Conservation (phyloP, 2,797 vertebrate species). For the Hypotaenidia philippensis region DNA sequence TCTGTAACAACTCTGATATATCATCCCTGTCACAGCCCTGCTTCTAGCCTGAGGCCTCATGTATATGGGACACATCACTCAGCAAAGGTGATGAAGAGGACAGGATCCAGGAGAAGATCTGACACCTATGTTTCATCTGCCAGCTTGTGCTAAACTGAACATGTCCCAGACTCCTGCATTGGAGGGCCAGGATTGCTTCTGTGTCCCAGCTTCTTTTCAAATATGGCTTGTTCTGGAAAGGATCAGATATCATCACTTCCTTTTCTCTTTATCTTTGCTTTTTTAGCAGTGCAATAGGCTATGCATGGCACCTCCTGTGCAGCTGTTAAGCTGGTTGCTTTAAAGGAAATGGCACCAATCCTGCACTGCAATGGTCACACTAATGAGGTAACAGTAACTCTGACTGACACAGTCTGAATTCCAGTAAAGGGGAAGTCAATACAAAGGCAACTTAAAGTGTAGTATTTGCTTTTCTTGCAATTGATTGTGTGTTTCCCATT, state of each 20-base stretch:
- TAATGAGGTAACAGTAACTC: not conserved
- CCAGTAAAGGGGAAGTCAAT: slow-evolving; percentile 21
- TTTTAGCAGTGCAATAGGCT: not conserved
- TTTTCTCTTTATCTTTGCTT: not conserved
- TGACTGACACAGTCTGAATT: not conserved
- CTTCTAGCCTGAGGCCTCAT: not conserved
- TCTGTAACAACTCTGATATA: not conserved
- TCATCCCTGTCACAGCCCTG: not conserved
- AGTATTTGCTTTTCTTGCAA: slow-evolving; percentile 45
- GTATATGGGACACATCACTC: not conserved
- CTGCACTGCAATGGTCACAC: not conserved
- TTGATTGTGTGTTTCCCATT: slow-evolving; percentile 20
- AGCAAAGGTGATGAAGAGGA: not conserved
- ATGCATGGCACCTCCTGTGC: not conserved
- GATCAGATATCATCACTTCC: not conserved
- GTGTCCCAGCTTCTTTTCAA: not conserved
- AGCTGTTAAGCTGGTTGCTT: not conserved
- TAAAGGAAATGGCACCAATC: not conserved
- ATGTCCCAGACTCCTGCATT: rapidly evolving
- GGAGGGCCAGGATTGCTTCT: too few species aligned
- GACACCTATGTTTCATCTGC: rapidly evolving
- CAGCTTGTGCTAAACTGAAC: not conserved
- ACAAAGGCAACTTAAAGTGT: not conserved
- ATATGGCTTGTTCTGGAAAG: not conserved
- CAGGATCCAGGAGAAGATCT: not conserved